Evolutionary conservation across 2,113 vertebrate genomes (phyloP), one percentile per base, ranked within the genome.

Genomic region (Pelecanoides urinatrix): DNA sequence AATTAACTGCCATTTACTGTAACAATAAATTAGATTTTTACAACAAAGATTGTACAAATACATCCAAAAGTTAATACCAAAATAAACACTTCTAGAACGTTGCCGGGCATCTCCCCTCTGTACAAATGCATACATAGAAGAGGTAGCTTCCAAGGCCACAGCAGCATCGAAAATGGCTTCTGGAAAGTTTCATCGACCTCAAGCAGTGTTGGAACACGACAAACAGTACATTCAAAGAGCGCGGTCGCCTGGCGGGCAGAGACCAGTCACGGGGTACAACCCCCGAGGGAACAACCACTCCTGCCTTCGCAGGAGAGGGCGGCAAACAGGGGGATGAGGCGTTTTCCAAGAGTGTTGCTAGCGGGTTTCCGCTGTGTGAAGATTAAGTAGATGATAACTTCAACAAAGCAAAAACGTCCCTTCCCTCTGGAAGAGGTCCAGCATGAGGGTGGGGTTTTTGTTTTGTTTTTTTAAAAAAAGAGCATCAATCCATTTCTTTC

Each of bases 1-100:
- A 80, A 87, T 75, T 23, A 89, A 81, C 29, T 22, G 27, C 34
- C 5, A 0, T 90, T 96, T 94, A 96, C 61, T 95, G 13, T 9
- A 94, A 80, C 92, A 95, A 92, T 94, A 95, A 91, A 90, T 94
- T 74, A 81, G 12, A 30, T 79, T 75, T 95, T 90, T 91, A 94
- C 86, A 97, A 66, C 26, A 23, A 62, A 91, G 42, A 65, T 56
- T 79, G 95, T 95, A 93, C 93, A 97, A 95, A 95, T 38, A 44
- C 81, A 88, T 79, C 74, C 40, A 82, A 90, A 94, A 94, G 63
- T 82, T 82, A 78, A 1, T 92, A 96, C 10, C 53, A 97, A 96
- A 96, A 96, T 92, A 96, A 88, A 88, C 21, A 20, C 32, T 62
- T 82, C 4, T 7, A 67, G 62, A 70, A 50, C 63, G 34, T 30